Conservation (phyloP, 2,113 vertebrate genomes). For the Scopus umbretta region DNA sequence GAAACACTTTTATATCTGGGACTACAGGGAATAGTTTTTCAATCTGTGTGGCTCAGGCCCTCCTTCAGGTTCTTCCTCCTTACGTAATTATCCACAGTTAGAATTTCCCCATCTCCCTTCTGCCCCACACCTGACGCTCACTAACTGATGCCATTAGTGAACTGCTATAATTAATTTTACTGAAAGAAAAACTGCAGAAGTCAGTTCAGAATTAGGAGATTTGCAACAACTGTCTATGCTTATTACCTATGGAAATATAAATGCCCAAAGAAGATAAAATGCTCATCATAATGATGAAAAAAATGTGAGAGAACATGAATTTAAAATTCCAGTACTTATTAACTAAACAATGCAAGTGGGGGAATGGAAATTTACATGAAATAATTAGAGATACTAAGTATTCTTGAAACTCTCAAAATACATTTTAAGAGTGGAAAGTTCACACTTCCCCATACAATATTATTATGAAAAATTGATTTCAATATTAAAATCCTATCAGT, state of each 20-base stretch:
- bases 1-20: background rate
- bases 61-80: background rate
- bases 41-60: background rate
- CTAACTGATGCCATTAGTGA: conserved; percentile 12
- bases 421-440: conserved; percentile 67
- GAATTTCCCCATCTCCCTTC: background rate
- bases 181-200: conserved; percentile 41
- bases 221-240: conserved; percentile 34
- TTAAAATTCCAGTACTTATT: conserved; percentile 63
- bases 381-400: conserved; percentile 67
- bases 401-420: conserved; percentile 61
- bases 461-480: conserved; percentile 61
- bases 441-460: conserved; percentile 52
- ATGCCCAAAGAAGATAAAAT: conserved; percentile 62
- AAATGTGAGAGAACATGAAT: conserved; percentile 52
- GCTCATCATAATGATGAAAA: conserved; percentile 40
- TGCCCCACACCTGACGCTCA: background rate
- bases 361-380: conserved; percentile 61
- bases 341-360: conserved; percentile 58
- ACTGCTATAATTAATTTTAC: conserved; percentile 61
- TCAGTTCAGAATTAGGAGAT: conserved; percentile 28
- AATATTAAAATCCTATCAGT: conserved; percentile 68
- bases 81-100: background rate
- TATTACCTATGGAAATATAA: conserved; percentile 67
- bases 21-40: background rate